Conservation (phyloP, 2,888 invertebrate species). For the Unio pictorum region DNA sequence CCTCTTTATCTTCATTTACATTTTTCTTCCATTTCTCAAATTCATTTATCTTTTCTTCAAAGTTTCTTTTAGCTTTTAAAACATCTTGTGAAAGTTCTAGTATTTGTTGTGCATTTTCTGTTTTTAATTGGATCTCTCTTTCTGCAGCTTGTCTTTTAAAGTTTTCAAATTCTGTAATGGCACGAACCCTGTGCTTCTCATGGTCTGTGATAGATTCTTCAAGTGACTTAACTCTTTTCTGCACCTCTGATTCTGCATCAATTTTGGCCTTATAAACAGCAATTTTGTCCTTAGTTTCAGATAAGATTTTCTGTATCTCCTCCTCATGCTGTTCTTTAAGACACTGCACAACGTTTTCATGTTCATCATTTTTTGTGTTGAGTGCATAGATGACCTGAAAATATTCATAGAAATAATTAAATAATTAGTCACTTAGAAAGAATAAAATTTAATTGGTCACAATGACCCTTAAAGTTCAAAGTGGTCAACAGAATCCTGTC, state of each 20-base stretch:
- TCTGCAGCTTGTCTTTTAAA: conserved; percentile 57
- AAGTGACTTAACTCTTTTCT: conserved; percentile 50
- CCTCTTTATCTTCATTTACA: conserved; percentile 56
- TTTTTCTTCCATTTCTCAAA: conserved; percentile 56
- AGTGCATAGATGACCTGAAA: conserved; percentile 71
- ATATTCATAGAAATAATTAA: conserved; percentile 3
- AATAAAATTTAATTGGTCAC: background rate
- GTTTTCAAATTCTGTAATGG: conserved; percentile 55
- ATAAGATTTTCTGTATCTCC: conserved; percentile 64
- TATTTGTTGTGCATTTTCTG: conserved; percentile 61
- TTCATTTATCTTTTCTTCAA: conserved; percentile 61
- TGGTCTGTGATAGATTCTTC: conserved; percentile 56
- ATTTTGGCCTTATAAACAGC: conserved; percentile 54
- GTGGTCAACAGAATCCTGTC: too few relatives aligned
- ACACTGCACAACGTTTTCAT: conserved; percentile 64
- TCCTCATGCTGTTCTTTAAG: conserved; percentile 69
- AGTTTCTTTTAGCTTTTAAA: conserved; percentile 60
- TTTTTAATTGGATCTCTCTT: conserved; percentile 54
- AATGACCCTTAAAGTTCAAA: background rate
- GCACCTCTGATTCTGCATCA: conserved; percentile 49
- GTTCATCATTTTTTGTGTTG: conserved; percentile 72
- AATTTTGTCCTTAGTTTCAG: conserved; percentile 66
- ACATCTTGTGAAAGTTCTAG: conserved; percentile 64
- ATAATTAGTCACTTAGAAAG: background rate
- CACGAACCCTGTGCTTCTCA: conserved; percentile 49